Evolutionary conservation across 2,797 vertebrate species (phyloP), one percentile per base, ranked within the genome.

Genomic region (Semotilus atromaculatus): DNA sequence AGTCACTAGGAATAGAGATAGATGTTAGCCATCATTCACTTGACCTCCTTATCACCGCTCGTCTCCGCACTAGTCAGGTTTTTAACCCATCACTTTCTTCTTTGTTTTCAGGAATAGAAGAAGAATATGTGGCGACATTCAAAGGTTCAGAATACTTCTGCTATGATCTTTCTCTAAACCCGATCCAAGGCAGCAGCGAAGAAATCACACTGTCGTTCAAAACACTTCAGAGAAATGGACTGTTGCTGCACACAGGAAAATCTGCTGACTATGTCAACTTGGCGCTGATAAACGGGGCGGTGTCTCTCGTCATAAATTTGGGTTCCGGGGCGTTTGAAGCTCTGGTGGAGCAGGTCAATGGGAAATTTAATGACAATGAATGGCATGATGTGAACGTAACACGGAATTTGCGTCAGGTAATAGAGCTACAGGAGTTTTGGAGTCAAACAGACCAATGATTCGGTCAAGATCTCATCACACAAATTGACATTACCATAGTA

Each of bases 321-420:
- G 98, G 98, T 94, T 99, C 98, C 92, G 98, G 98, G 95, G 97
- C 98, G 93, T 99, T 99, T 96, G 98, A 99, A 97, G 98, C 98
- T 68, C 97, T 99, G 94, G 98, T 99, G 97, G 98, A 99, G 95
- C 97, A 97, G 29, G 98, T 99, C 96, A 99, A 99, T 96, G 98
- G 98, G 94, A 99, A 99, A 96, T 99, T 99, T 98, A 99, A 99
- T 98, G 98, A 99, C 97, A 99, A 99, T 98, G 97, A 97, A 97
- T 99, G 98, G 98, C 98, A 99, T 96, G 98, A 99, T 98, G 98
- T 99, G 95, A 99, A 99, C 97, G 98, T 99, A 95, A 99, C 97
- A 94, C 96, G 98, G 97, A 99, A 99, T 96, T 97, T 99, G 94
- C 98, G 98, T 98, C 98, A 99, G 98, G 98, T 99, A 99, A 99